phyloP scores from a whole-genome alignment of 2,888 invertebrate genomes.

The Adela reaumurella region DNA sequence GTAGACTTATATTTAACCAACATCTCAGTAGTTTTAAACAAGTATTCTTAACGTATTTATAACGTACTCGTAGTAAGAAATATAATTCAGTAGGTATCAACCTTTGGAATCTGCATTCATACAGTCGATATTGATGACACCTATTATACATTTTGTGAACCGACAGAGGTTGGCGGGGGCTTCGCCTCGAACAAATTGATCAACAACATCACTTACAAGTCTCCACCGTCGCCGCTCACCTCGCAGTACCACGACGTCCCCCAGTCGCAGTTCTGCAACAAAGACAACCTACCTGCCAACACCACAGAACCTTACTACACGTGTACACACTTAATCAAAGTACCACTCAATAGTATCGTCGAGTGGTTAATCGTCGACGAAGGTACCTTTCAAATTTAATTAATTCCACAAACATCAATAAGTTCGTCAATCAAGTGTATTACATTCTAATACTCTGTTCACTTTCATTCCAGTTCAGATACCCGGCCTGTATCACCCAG shows the following conservation, averaged over 20 bases:
- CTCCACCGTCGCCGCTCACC: slow-evolving; percentile 79
- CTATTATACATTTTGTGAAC: slow-evolving; percentile 18
- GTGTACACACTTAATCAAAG: slow-evolving; percentile 87
- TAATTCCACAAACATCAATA: too few relatives aligned
- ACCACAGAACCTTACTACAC: slow-evolving; percentile 86
- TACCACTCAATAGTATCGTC: slow-evolving; percentile 83
- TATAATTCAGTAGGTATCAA: too few relatives aligned
- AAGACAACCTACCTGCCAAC: slow-evolving; percentile 81
- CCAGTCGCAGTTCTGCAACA: slow-evolving; percentile 85
- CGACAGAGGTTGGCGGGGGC: slow-evolving; percentile 76
- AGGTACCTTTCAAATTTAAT: slow-evolving; percentile 64
- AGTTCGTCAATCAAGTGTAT: too few relatives aligned
- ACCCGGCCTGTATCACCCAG: slow-evolving; percentile 87
- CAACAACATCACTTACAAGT: slow-evolving; percentile 84
- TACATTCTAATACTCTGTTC: slow-evolving; percentile 3
- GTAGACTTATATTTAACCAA: too few relatives aligned
- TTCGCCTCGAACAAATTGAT: slow-evolving; percentile 86
- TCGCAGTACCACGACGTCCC: slow-evolving; percentile 84
- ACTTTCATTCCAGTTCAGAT: slow-evolving; percentile 72
- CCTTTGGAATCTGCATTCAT: too few relatives aligned
- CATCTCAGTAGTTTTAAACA: too few relatives aligned
- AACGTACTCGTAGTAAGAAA: too few relatives aligned
- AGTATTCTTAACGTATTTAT: too few relatives aligned
- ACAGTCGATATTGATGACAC: too few relatives aligned
- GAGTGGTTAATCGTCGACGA: slow-evolving; percentile 89